Percentiles rank a stretch among this genome's conserved stretches.
Conservation (phyloP, 2,113 vertebrate genomes). For the Cavia aperea region DNA sequence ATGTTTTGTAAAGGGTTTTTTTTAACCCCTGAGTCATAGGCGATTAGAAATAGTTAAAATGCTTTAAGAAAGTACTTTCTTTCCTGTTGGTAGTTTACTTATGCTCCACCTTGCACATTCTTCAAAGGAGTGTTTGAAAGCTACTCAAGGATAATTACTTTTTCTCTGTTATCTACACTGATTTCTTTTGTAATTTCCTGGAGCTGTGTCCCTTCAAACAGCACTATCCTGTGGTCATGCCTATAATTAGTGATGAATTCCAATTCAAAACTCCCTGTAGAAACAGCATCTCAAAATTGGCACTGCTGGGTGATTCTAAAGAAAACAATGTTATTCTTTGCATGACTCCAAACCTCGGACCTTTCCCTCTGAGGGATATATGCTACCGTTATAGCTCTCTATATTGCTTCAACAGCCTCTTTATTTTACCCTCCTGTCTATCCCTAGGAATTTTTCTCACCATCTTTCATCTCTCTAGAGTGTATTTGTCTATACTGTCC, state of each 20-base stretch:
- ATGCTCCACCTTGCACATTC: neutral
- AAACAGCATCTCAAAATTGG: neutral
- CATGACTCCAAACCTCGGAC: neutral
- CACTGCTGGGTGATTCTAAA: neutral
- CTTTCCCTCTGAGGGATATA: neutral
- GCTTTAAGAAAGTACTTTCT: neutral
- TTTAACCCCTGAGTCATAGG: neutral
- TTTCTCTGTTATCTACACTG: constrained; percentile 20
- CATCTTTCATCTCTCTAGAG: neutral
- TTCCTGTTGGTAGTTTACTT: neutral
- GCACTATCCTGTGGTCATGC: neutral
- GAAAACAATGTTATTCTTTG: neutral
- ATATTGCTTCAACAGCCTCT: neutral
- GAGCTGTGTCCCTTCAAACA: neutral
- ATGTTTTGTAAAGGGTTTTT: neutral
- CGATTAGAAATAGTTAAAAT: neutral
- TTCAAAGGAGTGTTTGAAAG: neutral
- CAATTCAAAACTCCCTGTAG: neutral
- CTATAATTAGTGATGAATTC: neutral
- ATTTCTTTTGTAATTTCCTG: constrained; percentile 29
- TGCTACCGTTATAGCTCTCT: neutral
- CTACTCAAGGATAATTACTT: neutral
- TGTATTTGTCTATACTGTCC: neutral
- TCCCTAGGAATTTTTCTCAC: neutral
- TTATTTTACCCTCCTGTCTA: neutral